Evolutionary conservation across 2,888 invertebrate genomes (phyloP), one percentile per base, ranked within the genome.

Genomic region (Cosmia pyralina): DNA sequence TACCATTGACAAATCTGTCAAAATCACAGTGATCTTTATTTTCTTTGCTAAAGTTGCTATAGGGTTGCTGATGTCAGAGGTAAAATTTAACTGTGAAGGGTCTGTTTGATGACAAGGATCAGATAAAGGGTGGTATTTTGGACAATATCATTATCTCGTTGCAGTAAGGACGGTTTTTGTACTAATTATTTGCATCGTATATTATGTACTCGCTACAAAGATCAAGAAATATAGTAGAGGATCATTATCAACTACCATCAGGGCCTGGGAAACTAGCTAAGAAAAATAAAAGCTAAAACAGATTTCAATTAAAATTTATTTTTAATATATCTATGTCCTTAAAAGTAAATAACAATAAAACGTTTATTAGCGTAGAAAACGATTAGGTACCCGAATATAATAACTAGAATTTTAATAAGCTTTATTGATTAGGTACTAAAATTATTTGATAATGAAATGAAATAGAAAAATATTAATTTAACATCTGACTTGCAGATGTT

Each of bases 331-430:
- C 88, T 91, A 90, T 86, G 86, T 90, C 83, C 92, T 93, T 93
- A 93, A 86, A 93, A 93, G 91, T 93, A 93, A 93, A 92, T 93
- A 93, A 93, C 93, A 94, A 93, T 92, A 89, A 91, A 89, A 88
- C 83, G 84, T 79, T 85, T 75, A 77, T 88, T 88, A 89, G 85
- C 79, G 84, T 86, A 87, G 75, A 88, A 81, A 88, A 88, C 79
- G 83, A 87, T 82, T 84, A 87, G 87, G 81, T 86, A 85, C 82
- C 79, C 80, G 62, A 85, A 82, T 81, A 72, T 75, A 65, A 75
- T 78, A 80, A 80, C 83, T 83, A 77, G 69, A 83, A 84, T 85
- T 85, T 75, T 81, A 69, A 74, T 72, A 87, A 85, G 86, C 79
- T 71, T 73, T 72, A 70, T 64, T 77, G 64, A 78, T 82, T n/a